Base-by-base conservation (phyloP, 2,888 invertebrate species). In the Choreutis nemorana region DNA sequence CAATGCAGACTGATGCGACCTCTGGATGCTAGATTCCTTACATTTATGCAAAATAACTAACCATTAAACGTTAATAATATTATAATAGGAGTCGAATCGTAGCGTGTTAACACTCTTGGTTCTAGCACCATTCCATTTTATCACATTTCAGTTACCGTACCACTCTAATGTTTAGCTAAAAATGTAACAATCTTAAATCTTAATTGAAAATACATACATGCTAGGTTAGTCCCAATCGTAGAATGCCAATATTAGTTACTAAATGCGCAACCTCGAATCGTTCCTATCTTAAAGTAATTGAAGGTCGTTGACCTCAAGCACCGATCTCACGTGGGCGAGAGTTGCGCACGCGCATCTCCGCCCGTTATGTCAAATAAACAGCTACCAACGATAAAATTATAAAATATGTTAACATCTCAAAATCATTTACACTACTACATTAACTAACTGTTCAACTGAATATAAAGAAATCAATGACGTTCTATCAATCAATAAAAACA, bases 161-260 rank as follows among this genome's bases (percentile, higher is more conserved):
- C 80, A 78, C 78, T 77, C 80, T 80, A 80, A 67, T 75, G 72
- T 79, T 80, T 77, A 73, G 78, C 73, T 80, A 80, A 78, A 77
- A 75, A 68, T 79, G 72, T 78, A 79, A 79, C 79, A 79, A 77
- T 73, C 75, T 78, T 80, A 79, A 67, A 66, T 55, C 58, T 72
- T 78, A 78, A 77, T 77, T 73, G 67, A 77, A 77, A 68, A 70
- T 73, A 71, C 67, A 70, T 77, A 75, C 71, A 73, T 70, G 72
- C 78, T 80, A 79, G 75, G 79, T 80, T 80, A 80, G 80, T 80
- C 80, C 80, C 80, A 78, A 79, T 78, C 77, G 75, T 75, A 77
- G 72, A 77, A 80, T 79, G 79, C 80, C 78, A 77, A 78, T 78
- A 75, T 77, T 70, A 72, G 77, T 72, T 64, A 75, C 72, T 70